Evolutionary conservation across 1,140 invertebrate genomes (phyloP), one percentile per base, ranked within the genome.

Genomic region (Parasteatoda tepidariorum): DNA sequence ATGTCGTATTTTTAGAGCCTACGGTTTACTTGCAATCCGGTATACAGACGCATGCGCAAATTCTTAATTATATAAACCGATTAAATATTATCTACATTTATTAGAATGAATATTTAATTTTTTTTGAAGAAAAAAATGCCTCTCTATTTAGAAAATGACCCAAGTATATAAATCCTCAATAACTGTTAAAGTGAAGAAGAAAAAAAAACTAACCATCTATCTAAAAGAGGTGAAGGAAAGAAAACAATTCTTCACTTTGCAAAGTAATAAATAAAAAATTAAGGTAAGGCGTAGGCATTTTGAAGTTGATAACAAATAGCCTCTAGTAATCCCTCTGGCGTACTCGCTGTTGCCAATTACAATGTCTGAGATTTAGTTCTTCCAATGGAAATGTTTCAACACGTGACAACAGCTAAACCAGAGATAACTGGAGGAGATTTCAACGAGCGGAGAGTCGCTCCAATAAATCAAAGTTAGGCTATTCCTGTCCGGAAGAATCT

Each of bases 381-480:
- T 71, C 41, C 33, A 71, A 57, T 57, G 68, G 48, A 55, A 71
- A 71, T 71, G 33, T 30, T 71, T 71, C 41, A 57, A 57, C 68
- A 71, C 28, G 68, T 48, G 68, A 71, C 68, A 57, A 71, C 41
- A 71, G 68, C 48, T 71, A 54, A 31, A 71, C 26, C 68, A 71
- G 68, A 71, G 68, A 71, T 71, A 71, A 71, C 68, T 55, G 67
- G 57, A 48, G 41, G 73, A 48, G 38, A 48, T 31, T 62, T 75
- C 30, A 48, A 30, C 28, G 38, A 31, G 38, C 70, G 70, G 70
- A 73, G 57, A 41, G 48, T 57, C 28, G 55, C 6, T 28, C 61
- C 55, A 78, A 78, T 78, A 78, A 78, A 78, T 78, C 74, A 78
- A 78, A 78, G 74, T 78, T 78, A 78, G 74, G 61, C 74, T 41